Evolutionary conservation across 2,797 vertebrate genomes (phyloP).

Genomic region (Megalops cyprinoides): DNA sequence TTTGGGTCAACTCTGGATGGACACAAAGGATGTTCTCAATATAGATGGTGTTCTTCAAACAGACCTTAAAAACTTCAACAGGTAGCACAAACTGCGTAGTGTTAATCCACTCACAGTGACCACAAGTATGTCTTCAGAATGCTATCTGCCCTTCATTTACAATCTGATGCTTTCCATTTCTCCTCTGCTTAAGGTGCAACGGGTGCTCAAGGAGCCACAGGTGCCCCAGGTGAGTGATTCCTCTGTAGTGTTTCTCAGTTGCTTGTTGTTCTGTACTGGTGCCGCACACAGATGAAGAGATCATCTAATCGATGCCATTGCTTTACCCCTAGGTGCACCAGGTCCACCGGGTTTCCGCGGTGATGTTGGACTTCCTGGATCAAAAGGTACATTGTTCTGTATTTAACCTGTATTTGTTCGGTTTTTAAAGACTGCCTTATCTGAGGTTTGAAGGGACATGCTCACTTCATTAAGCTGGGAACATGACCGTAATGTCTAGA

Average conservation of each 20-base stretch:
- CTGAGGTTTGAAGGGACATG: too few relatives aligned
- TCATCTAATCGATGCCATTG: conserved; percentile 23
- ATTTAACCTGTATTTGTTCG: too few relatives aligned
- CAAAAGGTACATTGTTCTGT: conserved; percentile 77
- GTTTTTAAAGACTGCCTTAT: not conserved
- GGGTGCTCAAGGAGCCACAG: conserved; percentile 77
- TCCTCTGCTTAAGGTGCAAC: conserved; percentile 64
- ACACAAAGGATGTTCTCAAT: too few relatives aligned
- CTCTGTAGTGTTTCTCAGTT: not conserved
- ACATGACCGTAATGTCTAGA: not conserved
- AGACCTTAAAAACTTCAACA: too few relatives aligned
- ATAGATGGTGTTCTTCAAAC: too few relatives aligned
- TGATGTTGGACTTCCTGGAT: conserved; percentile 81
- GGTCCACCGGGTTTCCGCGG: conserved; percentile 90
- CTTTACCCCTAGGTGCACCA: conserved; percentile 70
- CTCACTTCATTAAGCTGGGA: too few relatives aligned
- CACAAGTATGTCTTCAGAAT: too few relatives aligned
- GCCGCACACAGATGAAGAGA: not conserved
- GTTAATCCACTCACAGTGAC: too few relatives aligned
- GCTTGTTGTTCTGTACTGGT: not conserved
- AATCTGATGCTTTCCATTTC: not conserved
- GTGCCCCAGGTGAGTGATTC: conserved; percentile 78
- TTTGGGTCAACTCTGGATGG: too few relatives aligned
- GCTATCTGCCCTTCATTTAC: not conserved
- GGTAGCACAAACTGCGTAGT: too few relatives aligned